phyloP scores from a whole-genome alignment of 2,888 invertebrate species.

The Chrysina gloriosa region DNA sequence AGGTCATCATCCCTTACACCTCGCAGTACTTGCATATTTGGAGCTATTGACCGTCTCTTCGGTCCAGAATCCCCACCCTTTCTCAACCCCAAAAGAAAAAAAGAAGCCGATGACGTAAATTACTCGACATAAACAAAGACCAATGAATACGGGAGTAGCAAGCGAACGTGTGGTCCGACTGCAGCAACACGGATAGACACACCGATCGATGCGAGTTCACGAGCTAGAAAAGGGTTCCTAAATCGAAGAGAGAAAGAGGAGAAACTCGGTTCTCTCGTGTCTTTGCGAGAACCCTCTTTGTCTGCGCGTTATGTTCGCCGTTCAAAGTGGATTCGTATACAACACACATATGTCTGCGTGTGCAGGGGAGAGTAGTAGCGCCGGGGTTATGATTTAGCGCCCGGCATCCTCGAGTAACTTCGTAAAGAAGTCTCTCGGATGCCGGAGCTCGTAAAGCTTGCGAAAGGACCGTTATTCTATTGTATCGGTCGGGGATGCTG shows the following conservation, averaged over 20 bases:
- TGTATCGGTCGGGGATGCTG: not conserved
- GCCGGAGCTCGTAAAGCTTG: constrained; percentile 1
- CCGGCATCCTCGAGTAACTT: constrained; percentile 19
- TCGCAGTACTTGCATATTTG: not conserved
- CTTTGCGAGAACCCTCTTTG: not conserved
- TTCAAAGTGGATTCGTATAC: constrained; percentile 17
- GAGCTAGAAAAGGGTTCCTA: not conserved
- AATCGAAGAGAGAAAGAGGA: not conserved
- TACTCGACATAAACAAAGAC: constrained; percentile 25
- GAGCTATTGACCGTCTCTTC: constrained; percentile 3
- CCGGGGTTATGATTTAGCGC: constrained; percentile 36
- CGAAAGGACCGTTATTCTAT: constrained; percentile 3
- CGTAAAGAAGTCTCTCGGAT: constrained; percentile 29
- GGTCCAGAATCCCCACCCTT: not conserved
- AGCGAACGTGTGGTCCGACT: not conserved
- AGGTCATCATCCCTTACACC: not conserved
- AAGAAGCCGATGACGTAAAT: constrained; percentile 19
- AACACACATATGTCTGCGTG: not conserved
- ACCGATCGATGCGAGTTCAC: constrained; percentile 14
- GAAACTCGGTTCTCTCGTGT: not conserved
- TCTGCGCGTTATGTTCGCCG: constrained; percentile 3
- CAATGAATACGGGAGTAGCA: constrained; percentile 27
- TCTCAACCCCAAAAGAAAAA: not conserved
- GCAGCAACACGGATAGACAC: constrained; percentile 9
- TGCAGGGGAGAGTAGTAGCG: constrained; percentile 23